Percentiles rank a stretch among this genome's conserved stretches.
phyloP scores from a whole-genome alignment of 2,888 invertebrate genomes.

The Leptopilina myrica region DNA sequence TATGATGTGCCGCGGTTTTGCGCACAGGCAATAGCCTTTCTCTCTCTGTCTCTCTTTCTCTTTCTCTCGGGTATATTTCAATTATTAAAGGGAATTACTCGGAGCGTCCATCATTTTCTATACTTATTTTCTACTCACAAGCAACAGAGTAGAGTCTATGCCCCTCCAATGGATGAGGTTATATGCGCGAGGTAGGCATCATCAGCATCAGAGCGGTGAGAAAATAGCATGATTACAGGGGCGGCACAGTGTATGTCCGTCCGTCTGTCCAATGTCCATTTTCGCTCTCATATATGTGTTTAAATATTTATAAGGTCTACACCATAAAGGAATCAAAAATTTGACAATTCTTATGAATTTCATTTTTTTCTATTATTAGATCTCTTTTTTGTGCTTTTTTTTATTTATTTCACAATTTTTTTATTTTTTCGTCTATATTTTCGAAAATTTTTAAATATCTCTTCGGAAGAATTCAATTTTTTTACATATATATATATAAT shows the following conservation, averaged over 20 bases:
- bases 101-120: constrained; percentile 76
- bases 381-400: too few species aligned
- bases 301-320: constrained; percentile 7
- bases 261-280: constrained; percentile 39
- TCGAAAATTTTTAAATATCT: too few species aligned
- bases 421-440: too few species aligned
- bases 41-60: constrained; percentile 47
- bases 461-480: too few species aligned
- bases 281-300: constrained; percentile 17
- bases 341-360: not conserved
- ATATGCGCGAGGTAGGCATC: constrained; percentile 69
- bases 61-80: constrained; percentile 74
- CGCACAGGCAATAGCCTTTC: not conserved
- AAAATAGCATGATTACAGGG: constrained; percentile 77
- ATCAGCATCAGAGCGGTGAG: constrained; percentile 77
- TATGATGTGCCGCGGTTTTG: constrained; percentile 32
- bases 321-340: not conserved
- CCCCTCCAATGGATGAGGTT: constrained; percentile 66
- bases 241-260: constrained; percentile 65
- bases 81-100: constrained; percentile 77
- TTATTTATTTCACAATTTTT: too few species aligned
- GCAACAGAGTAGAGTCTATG: constrained; percentile 58
- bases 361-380: not conserved
- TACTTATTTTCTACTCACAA: constrained; percentile 75
- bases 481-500: too few species aligned